Conservation (phyloP, 2,113 vertebrate genomes). For the Rhegmatorhina hoffmannsi region DNA sequence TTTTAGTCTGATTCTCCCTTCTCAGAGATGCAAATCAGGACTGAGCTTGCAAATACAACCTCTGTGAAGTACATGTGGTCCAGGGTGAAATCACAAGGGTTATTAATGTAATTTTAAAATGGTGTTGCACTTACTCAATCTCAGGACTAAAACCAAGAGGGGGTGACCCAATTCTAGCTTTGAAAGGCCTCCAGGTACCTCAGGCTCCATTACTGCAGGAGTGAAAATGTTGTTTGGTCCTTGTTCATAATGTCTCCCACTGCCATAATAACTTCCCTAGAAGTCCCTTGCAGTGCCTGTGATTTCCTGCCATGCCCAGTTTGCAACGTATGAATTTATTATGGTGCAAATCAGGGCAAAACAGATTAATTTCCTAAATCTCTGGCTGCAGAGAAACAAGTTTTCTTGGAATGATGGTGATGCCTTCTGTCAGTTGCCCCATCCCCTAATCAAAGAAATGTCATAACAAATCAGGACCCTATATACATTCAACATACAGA, state of each 20-base stretch:
- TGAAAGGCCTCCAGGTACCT: background rate
- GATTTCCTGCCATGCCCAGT: background rate
- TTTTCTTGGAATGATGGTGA: background rate
- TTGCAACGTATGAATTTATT: background rate
- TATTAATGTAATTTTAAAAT: background rate
- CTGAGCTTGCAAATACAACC: background rate
- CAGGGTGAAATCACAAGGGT: background rate
- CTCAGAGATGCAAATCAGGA: background rate
- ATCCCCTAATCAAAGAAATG: conserved; percentile 26
- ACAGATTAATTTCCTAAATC: background rate
- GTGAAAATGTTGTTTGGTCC: background rate
- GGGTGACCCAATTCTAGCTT: background rate
- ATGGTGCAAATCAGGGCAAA: background rate
- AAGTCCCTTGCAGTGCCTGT: background rate
- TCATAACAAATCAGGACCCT: conserved; percentile 4
- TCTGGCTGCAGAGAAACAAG: background rate
- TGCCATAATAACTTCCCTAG: background rate
- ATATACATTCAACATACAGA: background rate
- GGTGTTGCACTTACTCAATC: accelerated
- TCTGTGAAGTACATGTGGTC: background rate
- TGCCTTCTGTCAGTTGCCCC: conserved; percentile 12
- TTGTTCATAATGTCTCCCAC: background rate
- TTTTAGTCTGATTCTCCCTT: background rate
- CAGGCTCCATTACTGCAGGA: background rate
- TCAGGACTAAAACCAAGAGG: background rate